Evolutionary conservation across 2,888 invertebrate species (phyloP).

Genomic region (Ochropleura plecta): DNA sequence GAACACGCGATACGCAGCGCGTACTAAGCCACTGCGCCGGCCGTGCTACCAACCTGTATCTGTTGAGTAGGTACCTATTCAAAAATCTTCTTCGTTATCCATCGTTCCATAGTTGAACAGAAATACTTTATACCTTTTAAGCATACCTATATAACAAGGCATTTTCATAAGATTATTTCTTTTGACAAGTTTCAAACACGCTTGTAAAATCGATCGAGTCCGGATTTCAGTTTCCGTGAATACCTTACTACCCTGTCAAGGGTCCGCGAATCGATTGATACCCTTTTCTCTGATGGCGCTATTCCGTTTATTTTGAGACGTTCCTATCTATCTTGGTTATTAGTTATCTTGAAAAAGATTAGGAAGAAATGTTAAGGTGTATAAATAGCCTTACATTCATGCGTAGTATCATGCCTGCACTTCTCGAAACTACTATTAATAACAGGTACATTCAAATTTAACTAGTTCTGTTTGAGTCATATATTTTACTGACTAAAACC

Average conservation of each 20-base stretch:
- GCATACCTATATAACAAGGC: neutral
- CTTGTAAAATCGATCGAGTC: neutral
- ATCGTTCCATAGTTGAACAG: neutral
- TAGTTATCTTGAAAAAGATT: neutral
- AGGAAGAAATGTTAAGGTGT: neutral
- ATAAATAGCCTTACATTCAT: too few species aligned
- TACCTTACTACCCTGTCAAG: neutral
- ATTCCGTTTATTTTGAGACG: neutral
- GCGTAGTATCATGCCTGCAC: too few species aligned
- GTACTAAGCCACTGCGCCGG: too few species aligned
- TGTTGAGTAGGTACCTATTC: too few species aligned
- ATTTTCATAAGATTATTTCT: neutral
- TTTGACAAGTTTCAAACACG: neutral
- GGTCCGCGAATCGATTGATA: neutral
- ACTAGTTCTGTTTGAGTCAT: too few species aligned
- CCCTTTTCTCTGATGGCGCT: neutral
- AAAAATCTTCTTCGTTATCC: too few species aligned
- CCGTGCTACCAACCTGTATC: too few species aligned
- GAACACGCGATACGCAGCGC: too few species aligned
- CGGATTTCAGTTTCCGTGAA: slow-evolving; percentile 6
- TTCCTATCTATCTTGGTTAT: neutral
- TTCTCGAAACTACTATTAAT: too few species aligned
- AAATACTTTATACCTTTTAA: neutral
- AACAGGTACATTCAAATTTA: too few species aligned
- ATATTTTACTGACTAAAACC: too few species aligned